These are phyloP conservation scores for Melieria omissa DNA, from an alignment of 2,888 invertebrate species.

Conservation along the genomic window DNA sequence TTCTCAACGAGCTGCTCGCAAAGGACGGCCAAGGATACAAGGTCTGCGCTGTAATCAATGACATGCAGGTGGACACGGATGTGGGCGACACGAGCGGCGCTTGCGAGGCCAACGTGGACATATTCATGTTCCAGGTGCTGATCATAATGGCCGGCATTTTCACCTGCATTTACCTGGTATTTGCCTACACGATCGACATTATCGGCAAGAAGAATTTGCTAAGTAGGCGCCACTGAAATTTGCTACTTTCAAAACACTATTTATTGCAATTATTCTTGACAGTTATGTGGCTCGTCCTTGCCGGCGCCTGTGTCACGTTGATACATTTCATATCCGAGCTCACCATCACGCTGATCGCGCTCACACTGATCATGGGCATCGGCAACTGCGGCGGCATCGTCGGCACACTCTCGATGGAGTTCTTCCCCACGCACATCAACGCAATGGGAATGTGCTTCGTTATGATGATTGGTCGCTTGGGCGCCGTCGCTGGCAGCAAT, in stretches of 20 bases:
- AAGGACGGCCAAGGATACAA: conserved; percentile 62
- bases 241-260: too few species aligned
- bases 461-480: conserved; percentile 64
- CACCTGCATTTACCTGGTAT: conserved; percentile 73
- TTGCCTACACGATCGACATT: conserved; percentile 72
- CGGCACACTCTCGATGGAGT: conserved; percentile 71
- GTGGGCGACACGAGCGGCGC: conserved; percentile 32
- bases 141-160: conserved; percentile 76
- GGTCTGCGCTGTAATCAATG: conserved; percentile 51
- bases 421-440: conserved; percentile 71
- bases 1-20: conserved; percentile 57
- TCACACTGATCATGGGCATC: conserved; percentile 70
- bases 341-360: conserved; percentile 71
- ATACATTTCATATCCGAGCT: conserved; percentile 73
- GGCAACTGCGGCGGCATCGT: conserved; percentile 72
- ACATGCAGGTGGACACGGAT: conserved; percentile 35
- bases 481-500: conserved; percentile 62
- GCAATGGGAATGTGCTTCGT: conserved; percentile 66
- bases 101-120: conserved; percentile 71
- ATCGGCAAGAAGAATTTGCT: conserved; percentile 72
- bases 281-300: conserved; percentile 65
- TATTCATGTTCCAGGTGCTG: conserved; percentile 74
- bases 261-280: conserved; percentile 7
- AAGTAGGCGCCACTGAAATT: conserved; percentile 56
- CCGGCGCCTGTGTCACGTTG: conserved; percentile 71